Base-by-base conservation (phyloP, 37 sponge, comb jelly and placozoan species). In the Petrosia ficiformis region DNA sequence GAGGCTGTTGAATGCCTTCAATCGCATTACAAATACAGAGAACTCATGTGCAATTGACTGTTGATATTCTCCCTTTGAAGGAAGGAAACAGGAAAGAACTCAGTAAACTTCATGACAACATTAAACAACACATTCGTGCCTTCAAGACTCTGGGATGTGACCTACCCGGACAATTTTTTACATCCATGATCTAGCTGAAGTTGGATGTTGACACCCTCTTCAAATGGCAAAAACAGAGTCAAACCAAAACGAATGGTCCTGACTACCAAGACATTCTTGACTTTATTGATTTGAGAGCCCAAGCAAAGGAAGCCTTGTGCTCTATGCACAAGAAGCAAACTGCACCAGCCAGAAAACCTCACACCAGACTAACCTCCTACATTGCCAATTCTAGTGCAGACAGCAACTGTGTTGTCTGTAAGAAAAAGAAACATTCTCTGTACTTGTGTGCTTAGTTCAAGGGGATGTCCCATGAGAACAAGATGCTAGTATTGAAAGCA, bases 171-270 rank as follows among this genome's bases (percentile, higher is more conserved):
- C 40, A 38, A 24, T 80, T 80, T 69, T 52, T 82, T 33, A 82
- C 82, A n/a, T 66, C 75, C 1, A 38, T 74, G 58, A 68, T 67
- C 10, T 68, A 82, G 39, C 42, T 82, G 29, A 82, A 82, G 44
- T 59, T 82, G 1, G 82, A 82, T 40, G 33, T 25, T 32, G 44
- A 52, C 33, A 75, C 75, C 16, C 59, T 82, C 10, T 81, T 82
- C 30, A 75, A 74, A n/a, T 82, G 82, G 82, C 76, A 82, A 35
- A 58, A 39, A 39, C 70, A 71, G 67, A 77, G 84, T 73, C 84
- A 84, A 64, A 36, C 75, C 11, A n/a, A 34, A 8, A 11, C 69
- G 1, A 43, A 56, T 52, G 75, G 73, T 19, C 82, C 82, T 37
- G 75, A 54, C 59, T 82, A 74, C 33, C 67, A 81, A 35, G 81